Percentiles rank a stretch among this genome's conserved stretches.
phyloP scores from a whole-genome alignment of 2,797 vertebrate species.

The Fistularia tabacaria region DNA sequence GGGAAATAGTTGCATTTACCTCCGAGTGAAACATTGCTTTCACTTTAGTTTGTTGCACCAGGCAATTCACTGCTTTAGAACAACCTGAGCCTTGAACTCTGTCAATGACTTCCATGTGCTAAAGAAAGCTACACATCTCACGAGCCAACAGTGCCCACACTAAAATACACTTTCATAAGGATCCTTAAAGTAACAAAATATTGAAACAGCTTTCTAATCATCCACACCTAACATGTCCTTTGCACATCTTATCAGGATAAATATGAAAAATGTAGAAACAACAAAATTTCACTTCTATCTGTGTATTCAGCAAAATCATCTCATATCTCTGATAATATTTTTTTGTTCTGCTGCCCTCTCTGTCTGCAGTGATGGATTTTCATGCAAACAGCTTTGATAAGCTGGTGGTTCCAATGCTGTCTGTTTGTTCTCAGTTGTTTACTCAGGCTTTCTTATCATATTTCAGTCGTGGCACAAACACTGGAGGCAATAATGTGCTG shows the following conservation, averaged over 20 bases:
- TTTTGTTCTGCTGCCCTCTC: conserved; percentile 40
- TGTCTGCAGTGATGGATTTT: conserved; percentile 50
- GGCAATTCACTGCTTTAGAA: conserved; percentile 49
- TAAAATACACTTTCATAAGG: conserved; percentile 40
- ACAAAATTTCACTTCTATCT: conserved; percentile 53
- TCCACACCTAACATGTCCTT: conserved; percentile 29
- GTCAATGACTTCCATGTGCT: conserved; percentile 48
- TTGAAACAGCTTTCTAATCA: conserved; percentile 43
- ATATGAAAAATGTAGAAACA: conserved; percentile 47
- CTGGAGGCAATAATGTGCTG: conserved; percentile 12
- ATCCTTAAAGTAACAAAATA: conserved; percentile 37
- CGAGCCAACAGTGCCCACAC: conserved; percentile 39
- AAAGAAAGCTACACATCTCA: conserved; percentile 39
- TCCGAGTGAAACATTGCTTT: conserved; percentile 53
- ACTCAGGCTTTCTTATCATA: conserved; percentile 53
- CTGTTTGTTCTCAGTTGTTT: conserved; percentile 46
- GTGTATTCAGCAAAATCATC: conserved; percentile 61
- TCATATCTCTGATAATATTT: conserved; percentile 60
- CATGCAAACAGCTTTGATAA: conserved; percentile 58
- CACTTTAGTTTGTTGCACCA: conserved; percentile 44
- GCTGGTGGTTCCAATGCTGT: conserved; percentile 30
- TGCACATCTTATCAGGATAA: conserved; percentile 51
- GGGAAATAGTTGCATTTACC: conserved; percentile 58
- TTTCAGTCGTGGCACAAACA: conserved; percentile 33
- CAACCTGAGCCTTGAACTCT: conserved; percentile 49